Base-by-base conservation (phyloP, 2,888 invertebrate genomes). In the Seladonia tumulorum region DNA sequence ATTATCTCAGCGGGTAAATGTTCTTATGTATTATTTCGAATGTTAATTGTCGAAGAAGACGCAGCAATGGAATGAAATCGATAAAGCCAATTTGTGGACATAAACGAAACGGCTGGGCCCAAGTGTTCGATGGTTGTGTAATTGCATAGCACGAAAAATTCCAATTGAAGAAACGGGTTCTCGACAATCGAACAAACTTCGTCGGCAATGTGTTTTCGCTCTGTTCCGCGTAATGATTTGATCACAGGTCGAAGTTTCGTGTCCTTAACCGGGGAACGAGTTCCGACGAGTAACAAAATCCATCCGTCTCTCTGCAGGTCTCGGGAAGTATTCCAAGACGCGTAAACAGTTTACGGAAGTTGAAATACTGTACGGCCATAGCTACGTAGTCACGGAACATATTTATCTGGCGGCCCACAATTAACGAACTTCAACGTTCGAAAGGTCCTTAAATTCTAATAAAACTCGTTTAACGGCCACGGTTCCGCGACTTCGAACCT, bases 301-400 rank as follows among this genome's bases (percentile, higher is more conserved):
- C 81, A 73, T 70, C 72, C 47, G 35, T 57, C 49, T 22, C 39
- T 42, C 12, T 45, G 68, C 42, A 57, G n/a, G 45, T 60, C 68
- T 76, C 63, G 63, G 22, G 22, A 18, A 5, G 49, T 18, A 53
- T 66, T n/a, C 53, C 63, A 42, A 18, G n/a, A 14, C 47, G 16
- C 79, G 42, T 78, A 78, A 86, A 79, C 82, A 71, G 76, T 47
- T 81, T 76, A 77, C 53, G 42, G 74, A 87, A 85, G 76, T 87
- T 87, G 75, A 85, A 85, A 79, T 85, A 80, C 57, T 82, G 68
- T 77, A 82, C 75, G 79, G 82, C 35, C 47, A 45, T n/a, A 4
- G 4, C 35, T 35, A 18, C 35, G 35, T 71, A 82, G 70, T 74
- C 76, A 16, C 70, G 76, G 77, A 79, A 85, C 68, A 85, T 80